Evolutionary conservation across 2,113 vertebrate genomes (phyloP).

Genomic region (Tragelaphus strepsiceros): DNA sequence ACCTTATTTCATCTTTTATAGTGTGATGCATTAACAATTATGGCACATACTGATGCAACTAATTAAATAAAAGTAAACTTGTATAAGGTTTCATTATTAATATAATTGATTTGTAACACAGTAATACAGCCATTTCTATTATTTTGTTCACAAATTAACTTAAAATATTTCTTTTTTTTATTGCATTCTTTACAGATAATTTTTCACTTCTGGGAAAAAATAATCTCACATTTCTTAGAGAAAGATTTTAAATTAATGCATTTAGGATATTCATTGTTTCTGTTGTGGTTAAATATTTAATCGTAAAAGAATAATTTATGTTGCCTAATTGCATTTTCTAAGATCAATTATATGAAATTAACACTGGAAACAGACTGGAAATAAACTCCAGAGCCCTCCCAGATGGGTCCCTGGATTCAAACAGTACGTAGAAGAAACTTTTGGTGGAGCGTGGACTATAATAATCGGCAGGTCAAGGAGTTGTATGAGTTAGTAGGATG

Average conservation of each 20-base stretch:
- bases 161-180: constrained; percentile 80
- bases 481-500: background rate
- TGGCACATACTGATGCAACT: constrained; percentile 73
- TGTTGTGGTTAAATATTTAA: constrained; percentile 77
- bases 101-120: constrained; percentile 80
- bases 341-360: constrained; percentile 79
- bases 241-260: constrained; percentile 73
- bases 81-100: constrained; percentile 78
- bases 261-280: constrained; percentile 71
- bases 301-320: constrained; percentile 81
- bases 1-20: constrained; percentile 77
- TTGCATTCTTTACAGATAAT: constrained; percentile 74
- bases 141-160: constrained; percentile 80
- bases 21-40: constrained; percentile 74
- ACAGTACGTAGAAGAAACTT: background rate
- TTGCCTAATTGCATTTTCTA: constrained; percentile 78
- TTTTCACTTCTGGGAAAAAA: constrained; percentile 68
- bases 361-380: constrained; percentile 70
- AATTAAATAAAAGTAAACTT: constrained; percentile 82
- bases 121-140: constrained; percentile 75
- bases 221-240: constrained; percentile 55
- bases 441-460: background rate
- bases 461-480: background rate
- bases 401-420: constrained; percentile 13
- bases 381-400: constrained; percentile 52